Evolutionary conservation across 2,113 vertebrate genomes (phyloP).

Genomic region (Eleginops maclovinus): DNA sequence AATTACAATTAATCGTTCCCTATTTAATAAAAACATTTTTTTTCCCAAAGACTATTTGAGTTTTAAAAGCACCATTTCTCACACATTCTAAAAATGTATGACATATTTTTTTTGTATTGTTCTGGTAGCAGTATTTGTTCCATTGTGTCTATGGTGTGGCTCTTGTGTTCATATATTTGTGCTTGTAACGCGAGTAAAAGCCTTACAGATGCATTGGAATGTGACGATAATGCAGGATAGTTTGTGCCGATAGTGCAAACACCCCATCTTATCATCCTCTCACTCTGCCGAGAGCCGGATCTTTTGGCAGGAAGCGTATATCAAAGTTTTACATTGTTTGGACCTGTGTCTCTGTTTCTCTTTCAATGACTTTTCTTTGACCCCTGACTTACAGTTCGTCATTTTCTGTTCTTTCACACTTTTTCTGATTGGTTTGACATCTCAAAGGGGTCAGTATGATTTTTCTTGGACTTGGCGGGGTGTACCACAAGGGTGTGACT

Average conservation of each 20-base stretch:
- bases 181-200: constrained; percentile 24
- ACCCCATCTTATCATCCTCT: constrained; percentile 57
- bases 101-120: not conserved
- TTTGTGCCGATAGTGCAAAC: constrained; percentile 65
- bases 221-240: constrained; percentile 67
- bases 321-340: constrained; percentile 43
- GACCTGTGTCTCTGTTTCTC: not conserved
- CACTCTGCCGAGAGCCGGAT: constrained; percentile 28
- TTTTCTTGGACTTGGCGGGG: constrained; percentile 32
- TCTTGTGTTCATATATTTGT: not conserved
- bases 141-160: not conserved
- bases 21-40: too few species aligned
- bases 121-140: not conserved
- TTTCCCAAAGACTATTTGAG: too few species aligned
- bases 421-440: constrained; percentile 15
- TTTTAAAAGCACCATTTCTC: not conserved
- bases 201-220: constrained; percentile 60
- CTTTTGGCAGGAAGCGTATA: constrained; percentile 50
- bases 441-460: constrained; percentile 17
- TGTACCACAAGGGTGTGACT: constrained; percentile 48
- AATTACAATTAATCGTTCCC: too few species aligned
- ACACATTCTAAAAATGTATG: not conserved
- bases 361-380: constrained; percentile 21
- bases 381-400: not conserved
- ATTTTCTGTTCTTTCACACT: constrained; percentile 23